Base-by-base conservation (phyloP, 2,113 vertebrate species). In the Hirundichthys speculiger region DNA sequence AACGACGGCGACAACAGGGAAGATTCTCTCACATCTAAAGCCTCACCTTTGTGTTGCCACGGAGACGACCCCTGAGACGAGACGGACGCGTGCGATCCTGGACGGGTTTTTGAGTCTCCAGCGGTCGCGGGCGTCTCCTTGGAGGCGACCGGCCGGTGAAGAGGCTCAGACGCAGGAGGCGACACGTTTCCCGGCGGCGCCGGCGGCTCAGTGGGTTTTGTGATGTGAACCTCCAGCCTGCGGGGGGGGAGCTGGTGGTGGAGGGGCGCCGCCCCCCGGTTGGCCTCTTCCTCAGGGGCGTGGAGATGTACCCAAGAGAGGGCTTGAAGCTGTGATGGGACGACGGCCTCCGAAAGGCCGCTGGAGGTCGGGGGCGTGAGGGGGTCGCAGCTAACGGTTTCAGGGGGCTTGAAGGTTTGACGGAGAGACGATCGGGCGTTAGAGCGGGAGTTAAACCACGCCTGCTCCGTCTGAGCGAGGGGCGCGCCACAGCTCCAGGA, bases 291-390 rank as follows among this genome's bases (percentile, higher is more conserved):
- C 92, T 96, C 69, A 96, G 48, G 56, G 93, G 93, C 0, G 92
- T 95, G 73, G 94, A 96, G 59, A 95, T 95, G 80, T 94, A 94
- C 51, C 92, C 93, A 77, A 96, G 90, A 24, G 85, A 84, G 3
- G 81, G 88, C 69, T 75, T 91, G 27, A 85, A 75, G 46, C 64
- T 80, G 15, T 69, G 80, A 34, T 59, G 73, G 10, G 63, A 41
- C 7, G 42, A 67, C 7, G 45, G 21, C 21, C 80, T 54, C 2
- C 19, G 34, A 16, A 43, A 11, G 42, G 21, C 62, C 14, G 64
- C 41, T 5, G 43, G 64, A 22, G 53, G 85, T 51, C 66, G 56
- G 14, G 73, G 49, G 5, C n/a, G 69, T 10, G 65, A 21, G 0
- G 74, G 10, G 14, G 0, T 48, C 12, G 21, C 19, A 49, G 48